Evolutionary conservation across 1,140 invertebrate species (phyloP).

Genomic region (Ceratina australensis): DNA sequence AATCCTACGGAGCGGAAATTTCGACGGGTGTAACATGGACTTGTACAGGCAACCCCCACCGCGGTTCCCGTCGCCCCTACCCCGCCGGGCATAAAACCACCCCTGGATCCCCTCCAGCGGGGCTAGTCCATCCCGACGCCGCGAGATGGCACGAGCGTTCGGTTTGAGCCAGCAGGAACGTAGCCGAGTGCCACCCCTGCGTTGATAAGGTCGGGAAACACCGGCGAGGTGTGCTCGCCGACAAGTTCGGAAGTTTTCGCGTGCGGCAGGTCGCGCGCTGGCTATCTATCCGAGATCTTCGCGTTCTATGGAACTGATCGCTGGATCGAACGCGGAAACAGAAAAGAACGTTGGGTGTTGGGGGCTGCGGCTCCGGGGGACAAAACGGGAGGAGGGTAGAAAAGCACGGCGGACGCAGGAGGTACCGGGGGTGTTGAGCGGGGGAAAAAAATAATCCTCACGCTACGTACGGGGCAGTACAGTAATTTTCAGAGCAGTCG

Average conservation of each 20-base stretch:
- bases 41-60: conserved; percentile 65
- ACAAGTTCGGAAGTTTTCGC: conserved; percentile 31
- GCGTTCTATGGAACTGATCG: conserved; percentile 26
- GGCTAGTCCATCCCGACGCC: conserved; percentile 53
- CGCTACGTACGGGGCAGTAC: conserved; percentile 64
- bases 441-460: conserved; percentile 68
- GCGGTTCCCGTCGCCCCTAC: conserved; percentile 16
- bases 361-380: not conserved
- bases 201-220: conserved; percentile 68
- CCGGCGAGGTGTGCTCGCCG: not conserved
- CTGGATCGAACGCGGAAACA: conserved; percentile 49
- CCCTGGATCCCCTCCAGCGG: conserved; percentile 61
- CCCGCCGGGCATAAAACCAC: not conserved
- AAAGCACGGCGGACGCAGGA: not conserved
- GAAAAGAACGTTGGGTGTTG: not conserved
- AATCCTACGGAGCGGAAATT: not conserved
- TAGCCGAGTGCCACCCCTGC: conserved; percentile 23
- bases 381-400: not conserved
- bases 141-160: conserved; percentile 71
- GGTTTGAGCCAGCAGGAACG: conserved; percentile 52
- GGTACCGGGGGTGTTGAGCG: no score
- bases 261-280: conserved; percentile 5
- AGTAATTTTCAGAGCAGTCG: conserved; percentile 71
- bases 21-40: conserved; percentile 67
- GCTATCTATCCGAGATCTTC: conserved; percentile 38